Base-by-base conservation (phyloP, 2,113 vertebrate genomes). In the Riparia riparia region DNA sequence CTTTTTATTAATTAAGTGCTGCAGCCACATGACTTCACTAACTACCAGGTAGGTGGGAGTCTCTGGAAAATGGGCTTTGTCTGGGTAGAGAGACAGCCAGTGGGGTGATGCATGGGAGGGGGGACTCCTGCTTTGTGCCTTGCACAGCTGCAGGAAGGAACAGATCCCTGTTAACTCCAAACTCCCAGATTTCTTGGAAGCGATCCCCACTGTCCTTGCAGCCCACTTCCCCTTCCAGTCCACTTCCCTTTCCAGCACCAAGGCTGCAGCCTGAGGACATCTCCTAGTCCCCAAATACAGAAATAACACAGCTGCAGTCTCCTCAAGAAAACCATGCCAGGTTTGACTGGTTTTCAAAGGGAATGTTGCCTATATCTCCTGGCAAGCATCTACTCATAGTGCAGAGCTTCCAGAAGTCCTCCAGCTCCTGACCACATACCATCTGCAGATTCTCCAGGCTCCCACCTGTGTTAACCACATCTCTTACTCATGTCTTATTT, bases 1-100 rank as follows among this genome's bases (percentile, higher is more conserved):
- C 90, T 66, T 32, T 50, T 69, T 39, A 65, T 92, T 96, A 96
- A 97, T 97, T 86, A 96, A 95, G 94, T 97, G 90, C 93, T 34
- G 47, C 20, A 28, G 74, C 84, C 97, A 96, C 96, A 78, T 97
- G 96, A 95, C 91, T 84, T 73, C 12, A 29, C 93, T 94, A 95
- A 96, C 86, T 39, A 83, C 22, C 58, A 28, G 92, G 94, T 82
- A 96, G 85, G 93, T 96, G 94, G 96, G 93, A 93, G 93, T 60
- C 94, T 91, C 61, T 54, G 93, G 53, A 70, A 88, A 78, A 76
- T 0, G 1, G 50, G 24, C 85, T 91, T 83, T 83, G 86, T 86
- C 39, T 41, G 34, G 57, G 12, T 3, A 2, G n/a, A 32, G 50
- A 68, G 53, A 45, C 70, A 50, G 82, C 37, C 0, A 3, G 10